phyloP scores from a whole-genome alignment of 1,140 invertebrate genomes.

The Lineus longissimus region DNA sequence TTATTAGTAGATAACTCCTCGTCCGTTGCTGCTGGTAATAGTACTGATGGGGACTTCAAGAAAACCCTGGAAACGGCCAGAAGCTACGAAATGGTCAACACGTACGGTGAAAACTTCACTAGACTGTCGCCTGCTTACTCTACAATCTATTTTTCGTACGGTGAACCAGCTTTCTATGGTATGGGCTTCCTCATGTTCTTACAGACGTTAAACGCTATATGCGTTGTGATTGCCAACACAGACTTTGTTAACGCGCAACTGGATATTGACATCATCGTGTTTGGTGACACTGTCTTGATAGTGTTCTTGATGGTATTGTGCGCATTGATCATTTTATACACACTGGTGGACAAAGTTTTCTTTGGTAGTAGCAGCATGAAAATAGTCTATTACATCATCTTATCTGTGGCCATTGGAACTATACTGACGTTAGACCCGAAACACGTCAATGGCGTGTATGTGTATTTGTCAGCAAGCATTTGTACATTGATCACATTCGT shows the following conservation, averaged over 20 bases:
- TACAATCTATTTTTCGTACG: neutral
- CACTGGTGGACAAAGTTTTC: neutral
- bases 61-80: neutral
- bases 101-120: neutral
- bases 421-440: neutral
- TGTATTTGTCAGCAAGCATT: neutral
- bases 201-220: neutral
- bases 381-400: neutral
- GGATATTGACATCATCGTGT: neutral
- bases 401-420: neutral
- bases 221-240: neutral
- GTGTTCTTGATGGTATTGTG: neutral
- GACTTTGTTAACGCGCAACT: neutral
- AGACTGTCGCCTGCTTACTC: neutral
- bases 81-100: neutral
- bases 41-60: no score
- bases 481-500: neutral
- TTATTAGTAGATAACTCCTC: no score
- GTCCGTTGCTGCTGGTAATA: no score
- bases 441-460: neutral
- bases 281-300: neutral
- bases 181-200: neutral
- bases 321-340: neutral
- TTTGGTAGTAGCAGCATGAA: neutral
- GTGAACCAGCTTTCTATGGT: slow-evolving; percentile 1